Evolutionary conservation across 2,113 vertebrate species (phyloP).

Genomic region (Mus spicilegus): DNA sequence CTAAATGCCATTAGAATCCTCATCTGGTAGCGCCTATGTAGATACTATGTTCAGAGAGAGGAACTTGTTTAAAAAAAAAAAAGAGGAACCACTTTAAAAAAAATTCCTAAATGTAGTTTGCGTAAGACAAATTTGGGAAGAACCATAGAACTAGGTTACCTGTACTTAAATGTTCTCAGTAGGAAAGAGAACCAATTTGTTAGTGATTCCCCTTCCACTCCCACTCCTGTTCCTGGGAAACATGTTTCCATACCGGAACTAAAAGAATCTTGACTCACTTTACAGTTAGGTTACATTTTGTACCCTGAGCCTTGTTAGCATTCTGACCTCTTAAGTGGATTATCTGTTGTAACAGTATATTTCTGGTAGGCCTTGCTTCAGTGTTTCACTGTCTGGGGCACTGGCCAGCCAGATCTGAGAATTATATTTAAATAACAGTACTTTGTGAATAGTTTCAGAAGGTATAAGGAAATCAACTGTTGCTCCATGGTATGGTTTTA

Average conservation of each 20-base stretch:
- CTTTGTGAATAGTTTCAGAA: conserved; percentile 60
- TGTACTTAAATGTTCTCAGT: background rate
- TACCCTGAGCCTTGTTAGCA: background rate
- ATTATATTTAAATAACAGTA: conserved; percentile 38
- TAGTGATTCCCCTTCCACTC: background rate
- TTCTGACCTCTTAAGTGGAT: conserved; percentile 57
- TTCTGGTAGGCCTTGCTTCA: conserved; percentile 24
- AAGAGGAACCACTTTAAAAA: background rate
- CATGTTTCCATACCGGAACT: background rate
- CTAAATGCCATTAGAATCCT: background rate
- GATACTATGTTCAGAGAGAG: background rate
- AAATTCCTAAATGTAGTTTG: background rate
- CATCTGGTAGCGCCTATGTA: background rate
- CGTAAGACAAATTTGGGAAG: background rate
- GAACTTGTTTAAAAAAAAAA: background rate
- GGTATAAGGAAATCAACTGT: conserved; percentile 77
- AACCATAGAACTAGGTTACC: background rate
- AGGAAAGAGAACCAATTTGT: background rate
- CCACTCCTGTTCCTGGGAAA: background rate
- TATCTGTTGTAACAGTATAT: conserved; percentile 33
- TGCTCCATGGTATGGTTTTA: conserved; percentile 65
- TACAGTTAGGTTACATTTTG: background rate
- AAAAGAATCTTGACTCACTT: background rate
- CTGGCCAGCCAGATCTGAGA: background rate
- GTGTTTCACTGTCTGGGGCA: background rate